Evolutionary conservation across 2,797 vertebrate species (phyloP), one percentile per base, ranked within the genome.

Genomic region (Pipistrellus kuhlii): DNA sequence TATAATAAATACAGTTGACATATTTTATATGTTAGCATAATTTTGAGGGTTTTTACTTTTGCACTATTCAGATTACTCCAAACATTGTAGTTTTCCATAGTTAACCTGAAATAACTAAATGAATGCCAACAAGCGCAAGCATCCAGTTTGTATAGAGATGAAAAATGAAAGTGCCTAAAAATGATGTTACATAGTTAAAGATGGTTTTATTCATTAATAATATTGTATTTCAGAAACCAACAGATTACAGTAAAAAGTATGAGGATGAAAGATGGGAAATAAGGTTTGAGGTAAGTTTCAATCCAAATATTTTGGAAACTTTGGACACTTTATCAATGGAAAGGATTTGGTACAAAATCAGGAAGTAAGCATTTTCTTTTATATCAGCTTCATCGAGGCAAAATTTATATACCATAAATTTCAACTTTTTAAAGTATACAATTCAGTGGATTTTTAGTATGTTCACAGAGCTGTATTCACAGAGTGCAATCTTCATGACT

Each of bases 231-330:
- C 91, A 98, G 97, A 97, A 96, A 51, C 68, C 88, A 91, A 72
- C n/a, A 90, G 85, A 94, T 76, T 90, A 83, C 35, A 89, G 86
- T 93, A 95, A 92, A 84, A 97, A 96, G 17, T 92, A 83, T 76
- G 96, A 97, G 66, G 97, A 97, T 32, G 96, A 98, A 91, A 96
- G 66, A 66, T 98, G 97, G 97, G 93, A 97, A 87, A 97, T 98
- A 94, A 97, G 23, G 21, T 96, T 97, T 95, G 96, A 98, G 95
- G 98, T 98, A 97, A 96, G 95, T 84, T 92, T 72, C n/a, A 69
- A 23, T 77, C 51, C 46, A 93, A 2, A 32, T 93, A 66, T 73
- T 96, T 91, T 75, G 6, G 41, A 91, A 93, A 81, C 57, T 82
- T 77, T 53, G 48, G 51, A 71, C 4, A 71, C n/a, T 77, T 92